Conservation (phyloP, 2,113 vertebrate genomes). For the Otocyon megalotis region DNA sequence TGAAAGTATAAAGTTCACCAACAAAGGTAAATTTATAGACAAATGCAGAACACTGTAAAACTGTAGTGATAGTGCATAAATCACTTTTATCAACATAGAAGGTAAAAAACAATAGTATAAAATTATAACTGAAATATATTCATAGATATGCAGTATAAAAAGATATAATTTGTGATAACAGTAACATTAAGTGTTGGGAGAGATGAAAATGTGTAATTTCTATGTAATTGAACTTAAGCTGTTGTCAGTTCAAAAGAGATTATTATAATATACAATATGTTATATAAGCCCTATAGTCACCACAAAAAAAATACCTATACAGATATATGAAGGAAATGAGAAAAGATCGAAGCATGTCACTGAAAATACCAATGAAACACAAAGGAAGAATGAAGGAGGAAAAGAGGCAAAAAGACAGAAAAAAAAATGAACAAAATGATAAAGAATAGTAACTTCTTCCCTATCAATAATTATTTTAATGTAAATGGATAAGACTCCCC, state of each 20-base stretch:
- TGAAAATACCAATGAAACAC: neutral
- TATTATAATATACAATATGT: neutral
- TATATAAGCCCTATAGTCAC: neutral
- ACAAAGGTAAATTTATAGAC: neutral
- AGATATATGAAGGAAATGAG: neutral
- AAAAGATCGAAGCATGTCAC: neutral
- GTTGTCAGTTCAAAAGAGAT: neutral
- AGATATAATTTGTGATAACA: neutral
- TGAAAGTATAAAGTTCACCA: neutral
- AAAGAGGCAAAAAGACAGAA: neutral
- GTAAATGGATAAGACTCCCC: too few species aligned
- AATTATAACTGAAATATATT: neutral
- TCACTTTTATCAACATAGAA: neutral
- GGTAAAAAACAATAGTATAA: neutral
- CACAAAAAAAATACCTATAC: neutral
- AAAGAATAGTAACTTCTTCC: neutral
- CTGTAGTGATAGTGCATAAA: neutral
- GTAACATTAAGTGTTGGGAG: neutral
- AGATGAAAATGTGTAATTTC: neutral
- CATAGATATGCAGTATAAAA: neutral
- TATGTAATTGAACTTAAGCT: neutral
- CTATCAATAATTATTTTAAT: neutral
- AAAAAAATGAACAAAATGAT: neutral
- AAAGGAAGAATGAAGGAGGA: neutral
- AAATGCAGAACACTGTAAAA: neutral